phyloP scores from a whole-genome alignment of 92 coral and sea anemone species.

The Scolanthus callimorphus region DNA sequence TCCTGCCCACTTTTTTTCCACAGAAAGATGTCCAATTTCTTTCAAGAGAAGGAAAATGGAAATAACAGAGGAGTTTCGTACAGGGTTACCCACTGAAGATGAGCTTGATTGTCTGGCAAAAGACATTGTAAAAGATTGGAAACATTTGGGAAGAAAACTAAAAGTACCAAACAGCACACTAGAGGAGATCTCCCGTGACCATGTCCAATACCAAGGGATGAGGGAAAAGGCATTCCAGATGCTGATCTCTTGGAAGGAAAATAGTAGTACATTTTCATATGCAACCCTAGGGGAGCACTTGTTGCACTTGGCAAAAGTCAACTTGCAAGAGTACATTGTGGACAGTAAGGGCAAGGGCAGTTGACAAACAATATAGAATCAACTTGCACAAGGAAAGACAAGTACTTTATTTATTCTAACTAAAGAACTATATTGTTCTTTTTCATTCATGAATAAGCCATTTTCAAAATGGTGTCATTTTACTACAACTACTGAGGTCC shows the following conservation, averaged over 20 bases:
- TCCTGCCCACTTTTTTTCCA: too few relatives aligned
- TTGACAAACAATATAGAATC: background rate
- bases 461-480: too few relatives aligned
- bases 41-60: too few relatives aligned
- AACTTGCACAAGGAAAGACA: too few relatives aligned
- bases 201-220: slow-evolving; percentile 51
- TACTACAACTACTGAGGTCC: too few relatives aligned
- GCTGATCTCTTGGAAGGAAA: slow-evolving; percentile 73
- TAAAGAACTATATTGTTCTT: too few relatives aligned
- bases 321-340: slow-evolving; percentile 55
- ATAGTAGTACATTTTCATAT: slow-evolving; percentile 29
- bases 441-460: too few relatives aligned
- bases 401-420: too few relatives aligned
- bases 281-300: slow-evolving; percentile 53
- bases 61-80: background rate
- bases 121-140: slow-evolving; percentile 56
- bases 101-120: slow-evolving; percentile 44
- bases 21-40: too few relatives aligned
- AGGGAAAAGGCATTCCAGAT: slow-evolving; percentile 76
- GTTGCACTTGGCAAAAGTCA: slow-evolving; percentile 38
- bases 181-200: slow-evolving; percentile 66
- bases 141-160: slow-evolving; percentile 64
- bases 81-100: slow-evolving; percentile 45
- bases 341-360: background rate
- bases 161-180: slow-evolving; percentile 53